A percentile compares a stretch with the other conserved stretches of the same genome.
Evolutionary conservation across 1,140 invertebrate genomes (phyloP).

Genomic region (Babylonia areolata): DNA sequence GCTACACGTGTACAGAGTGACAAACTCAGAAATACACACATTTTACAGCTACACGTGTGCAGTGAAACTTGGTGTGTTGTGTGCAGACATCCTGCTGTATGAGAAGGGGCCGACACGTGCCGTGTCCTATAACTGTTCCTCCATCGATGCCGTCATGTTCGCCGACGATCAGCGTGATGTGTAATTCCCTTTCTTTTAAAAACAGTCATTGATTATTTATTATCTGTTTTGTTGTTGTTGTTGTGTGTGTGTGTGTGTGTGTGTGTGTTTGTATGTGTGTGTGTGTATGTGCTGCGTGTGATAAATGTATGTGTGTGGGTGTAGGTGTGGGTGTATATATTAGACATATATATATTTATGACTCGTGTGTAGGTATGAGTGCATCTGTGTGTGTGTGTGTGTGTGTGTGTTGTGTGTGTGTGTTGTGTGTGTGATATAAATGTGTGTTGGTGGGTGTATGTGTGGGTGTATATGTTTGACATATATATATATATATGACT

Average conservation of each 20-base stretch:
- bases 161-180: background rate
- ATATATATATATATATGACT: too few species aligned
- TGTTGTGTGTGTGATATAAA: too few species aligned
- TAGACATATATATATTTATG: too few species aligned
- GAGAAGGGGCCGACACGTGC: background rate
- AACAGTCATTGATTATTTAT: background rate
- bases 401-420: too few species aligned
- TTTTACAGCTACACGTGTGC: too few species aligned
- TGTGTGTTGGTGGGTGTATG: too few species aligned
- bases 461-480: too few species aligned
- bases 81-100: background rate
- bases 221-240: background rate
- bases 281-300: background rate
- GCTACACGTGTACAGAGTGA: too few species aligned
- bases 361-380: background rate
- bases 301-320: background rate
- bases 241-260: background rate
- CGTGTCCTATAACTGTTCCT: background rate
- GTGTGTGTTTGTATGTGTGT: conserved; percentile 3
- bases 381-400: too few species aligned
- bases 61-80: too few species aligned
- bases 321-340: background rate
- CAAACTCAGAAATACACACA: too few species aligned
- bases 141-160: background rate
- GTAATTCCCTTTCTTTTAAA: background rate